A percentile compares a stretch with the other conserved stretches of the same genome.
phyloP scores from a whole-genome alignment of 2,797 vertebrate species.

The Xenops minutus region DNA sequence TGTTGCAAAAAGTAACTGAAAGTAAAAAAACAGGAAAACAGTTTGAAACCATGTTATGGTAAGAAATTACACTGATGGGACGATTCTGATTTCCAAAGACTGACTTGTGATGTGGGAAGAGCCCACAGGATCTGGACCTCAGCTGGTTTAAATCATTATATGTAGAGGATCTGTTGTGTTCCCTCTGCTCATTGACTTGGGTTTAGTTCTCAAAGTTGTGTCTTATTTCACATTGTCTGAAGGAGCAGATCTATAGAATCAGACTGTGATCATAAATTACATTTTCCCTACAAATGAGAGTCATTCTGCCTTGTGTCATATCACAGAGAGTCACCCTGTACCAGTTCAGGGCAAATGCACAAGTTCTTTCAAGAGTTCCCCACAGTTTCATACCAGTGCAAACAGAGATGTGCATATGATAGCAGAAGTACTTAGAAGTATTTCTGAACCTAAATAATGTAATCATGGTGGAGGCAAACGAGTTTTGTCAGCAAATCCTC shows the following conservation, averaged over 20 bases:
- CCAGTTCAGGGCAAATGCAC: neutral
- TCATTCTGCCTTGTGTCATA: neutral
- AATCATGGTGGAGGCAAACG: neutral
- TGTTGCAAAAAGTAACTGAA: neutral
- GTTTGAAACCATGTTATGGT: neutral
- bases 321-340: neutral
- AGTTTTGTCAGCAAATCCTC: neutral
- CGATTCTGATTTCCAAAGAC: neutral
- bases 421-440: neutral
- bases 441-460: neutral
- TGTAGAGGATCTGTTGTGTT: neutral
- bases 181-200: neutral
- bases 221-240: neutral
- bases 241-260: neutral
- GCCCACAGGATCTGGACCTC: neutral
- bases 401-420: neutral
- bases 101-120: neutral
- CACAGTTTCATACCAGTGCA: neutral
- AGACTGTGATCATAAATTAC: neutral
- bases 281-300: neutral
- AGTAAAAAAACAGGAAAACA: neutral
- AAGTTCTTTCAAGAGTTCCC: neutral
- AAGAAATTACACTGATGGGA: neutral
- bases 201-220: neutral
- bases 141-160: accelerated